Percentiles rank a stretch among this genome's conserved stretches.
Conservation (phyloP, 2,888 invertebrate species). For the Apantesis nais region DNA sequence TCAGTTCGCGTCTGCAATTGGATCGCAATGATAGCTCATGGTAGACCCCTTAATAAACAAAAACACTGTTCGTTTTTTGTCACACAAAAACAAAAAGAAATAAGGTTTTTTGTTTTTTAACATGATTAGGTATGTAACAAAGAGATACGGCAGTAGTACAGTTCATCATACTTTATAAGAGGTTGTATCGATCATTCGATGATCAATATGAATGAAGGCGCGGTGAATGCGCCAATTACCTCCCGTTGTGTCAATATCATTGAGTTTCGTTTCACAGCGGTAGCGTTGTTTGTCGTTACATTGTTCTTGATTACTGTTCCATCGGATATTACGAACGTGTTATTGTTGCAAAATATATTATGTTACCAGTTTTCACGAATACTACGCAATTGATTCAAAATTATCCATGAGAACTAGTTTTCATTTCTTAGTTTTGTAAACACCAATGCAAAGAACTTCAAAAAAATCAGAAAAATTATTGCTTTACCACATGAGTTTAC, state of each 20-base stretch:
- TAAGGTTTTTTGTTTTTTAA: background rate
- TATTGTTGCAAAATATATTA: conserved; percentile 6
- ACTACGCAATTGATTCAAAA: background rate
- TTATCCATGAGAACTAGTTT: background rate
- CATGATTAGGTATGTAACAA: conserved; percentile 11
- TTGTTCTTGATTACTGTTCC: conserved; percentile 28
- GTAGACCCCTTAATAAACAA: too few relatives aligned
- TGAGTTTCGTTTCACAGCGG: conserved; percentile 36
- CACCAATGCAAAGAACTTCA: background rate
- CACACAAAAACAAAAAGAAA: too few relatives aligned
- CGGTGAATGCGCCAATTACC: conserved; percentile 36
- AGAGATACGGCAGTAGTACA: background rate
- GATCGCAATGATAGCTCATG: too few relatives aligned
- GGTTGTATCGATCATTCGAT: conserved; percentile 11
- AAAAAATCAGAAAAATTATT: background rate
- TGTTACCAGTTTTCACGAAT: conserved; percentile 6
- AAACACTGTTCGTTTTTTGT: background rate
- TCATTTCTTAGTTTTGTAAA: background rate
- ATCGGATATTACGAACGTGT: conserved; percentile 12
- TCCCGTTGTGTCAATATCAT: conserved; percentile 31
- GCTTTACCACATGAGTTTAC: too few relatives aligned
- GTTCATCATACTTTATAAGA: conserved; percentile 17
- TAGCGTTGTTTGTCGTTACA: conserved; percentile 24
- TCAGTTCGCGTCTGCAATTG: too few relatives aligned
- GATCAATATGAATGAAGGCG: conserved; percentile 24